Evolutionary conservation across 2,888 invertebrate species (phyloP), one percentile per base, ranked within the genome.

Genomic region (Herminia tarsipennalis): DNA sequence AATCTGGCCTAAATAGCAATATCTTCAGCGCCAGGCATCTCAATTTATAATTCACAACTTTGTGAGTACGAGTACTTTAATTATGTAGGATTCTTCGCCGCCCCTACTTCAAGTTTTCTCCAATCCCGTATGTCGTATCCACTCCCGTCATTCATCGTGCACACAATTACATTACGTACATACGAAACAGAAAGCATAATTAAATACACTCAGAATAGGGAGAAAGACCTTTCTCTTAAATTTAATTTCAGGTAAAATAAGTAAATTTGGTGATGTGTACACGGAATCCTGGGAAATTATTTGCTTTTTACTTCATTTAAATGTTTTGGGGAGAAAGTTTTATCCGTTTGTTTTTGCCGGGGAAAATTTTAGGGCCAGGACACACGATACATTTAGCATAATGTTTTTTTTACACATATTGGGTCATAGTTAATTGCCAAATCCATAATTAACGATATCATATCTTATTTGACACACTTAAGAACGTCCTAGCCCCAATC

Each of bases 221-320:
- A 53, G 41, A 27, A 47, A 49, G 27, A 29, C 27, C 37, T 41
- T 42, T 34, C 40, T 41, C 21, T 33, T 10, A 49, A 57, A 62
- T 62, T 47, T 40, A 39, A 57, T 57, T 66, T 53, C 12, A 40
- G 14, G 44, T 51, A 24, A 39, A 61, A 47, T 50, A 56, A 61
- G 52, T 42, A n/a, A n/a, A n/a, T 43, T 45, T 46, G 46, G 36
- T 34, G 42, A 6, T 29, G 24, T 43, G 40, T 37, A 42, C 25
- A 24, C 10, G 12, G 42, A 36, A 34, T 40, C 17, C 33, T n/a
- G 22, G 22, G 13, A 47, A 34, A 40, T 47, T 41, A 40, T 50
- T 56, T 44, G 35, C 33, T 39, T 32, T 33, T 17, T 14, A 10
- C 27, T 29, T 34, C 25, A 66, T 49, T 60, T 61, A 21, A n/a